A percentile compares a stretch with the other conserved stretches of the same genome.
phyloP scores from a whole-genome alignment of 2,797 vertebrate genomes.

The Xenops minutus region DNA sequence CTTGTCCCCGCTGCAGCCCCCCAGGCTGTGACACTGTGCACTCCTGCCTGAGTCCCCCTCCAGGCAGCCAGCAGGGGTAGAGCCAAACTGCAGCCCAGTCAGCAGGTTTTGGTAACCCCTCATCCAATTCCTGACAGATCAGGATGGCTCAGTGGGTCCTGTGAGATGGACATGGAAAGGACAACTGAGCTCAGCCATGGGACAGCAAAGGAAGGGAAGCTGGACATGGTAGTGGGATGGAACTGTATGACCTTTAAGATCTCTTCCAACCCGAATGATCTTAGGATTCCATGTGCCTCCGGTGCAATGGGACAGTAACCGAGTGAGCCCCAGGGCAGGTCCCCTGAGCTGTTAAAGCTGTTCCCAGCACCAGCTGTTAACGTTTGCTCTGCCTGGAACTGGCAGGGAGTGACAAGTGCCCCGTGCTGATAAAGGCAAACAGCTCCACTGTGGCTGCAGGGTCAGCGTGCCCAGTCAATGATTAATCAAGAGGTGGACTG shows the following conservation, averaged over 20 bases:
- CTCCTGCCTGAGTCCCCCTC: neutral
- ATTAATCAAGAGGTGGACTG: neutral
- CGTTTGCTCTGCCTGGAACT: neutral
- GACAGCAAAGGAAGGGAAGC: neutral
- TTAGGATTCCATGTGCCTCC: neutral
- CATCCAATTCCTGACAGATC: too few relatives aligned
- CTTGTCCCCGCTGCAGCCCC: fast-evolving
- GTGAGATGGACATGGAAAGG: neutral
- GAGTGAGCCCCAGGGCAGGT: neutral
- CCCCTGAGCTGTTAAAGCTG: neutral
- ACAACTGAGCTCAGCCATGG: fast-evolving
- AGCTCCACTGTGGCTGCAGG: fast-evolving
- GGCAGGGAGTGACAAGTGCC: neutral
- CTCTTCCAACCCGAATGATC: neutral
- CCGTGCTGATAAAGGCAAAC: slow-evolving; percentile 36
- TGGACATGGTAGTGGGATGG: neutral
- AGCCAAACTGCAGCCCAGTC: neutral
- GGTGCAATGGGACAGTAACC: fast-evolving
- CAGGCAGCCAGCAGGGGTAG: neutral
- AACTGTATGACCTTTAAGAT: neutral
- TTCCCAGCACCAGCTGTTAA: neutral
- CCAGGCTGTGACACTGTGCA: neutral
- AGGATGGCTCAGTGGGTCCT: neutral
- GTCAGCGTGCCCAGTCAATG: neutral
- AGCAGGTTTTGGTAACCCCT: neutral